Evolutionary conservation across 2,113 vertebrate species (phyloP).

Genomic region (Monopterus albus): DNA sequence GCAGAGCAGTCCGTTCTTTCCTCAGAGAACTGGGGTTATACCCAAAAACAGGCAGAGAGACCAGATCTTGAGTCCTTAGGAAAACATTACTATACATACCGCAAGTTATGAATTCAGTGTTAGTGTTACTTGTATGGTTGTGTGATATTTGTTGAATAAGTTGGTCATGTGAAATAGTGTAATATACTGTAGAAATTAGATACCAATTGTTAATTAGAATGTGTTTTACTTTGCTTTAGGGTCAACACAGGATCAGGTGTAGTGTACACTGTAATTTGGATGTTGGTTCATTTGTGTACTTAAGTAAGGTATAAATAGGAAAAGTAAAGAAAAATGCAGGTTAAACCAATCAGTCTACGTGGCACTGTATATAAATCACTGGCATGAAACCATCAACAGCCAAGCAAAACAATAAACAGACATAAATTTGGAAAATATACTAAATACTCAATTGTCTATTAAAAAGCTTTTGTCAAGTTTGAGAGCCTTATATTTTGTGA

Average conservation of each 20-base stretch:
- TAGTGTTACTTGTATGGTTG: too few relatives aligned
- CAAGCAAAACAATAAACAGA: neutral
- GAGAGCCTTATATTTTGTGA: neutral
- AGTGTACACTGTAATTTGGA: too few relatives aligned
- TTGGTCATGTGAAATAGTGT: neutral
- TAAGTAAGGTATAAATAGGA: neutral
- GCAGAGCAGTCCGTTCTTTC: slow-evolving; percentile 89
- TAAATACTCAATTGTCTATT: neutral
- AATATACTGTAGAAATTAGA: neutral
- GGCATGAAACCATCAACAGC: slow-evolving; percentile 4
- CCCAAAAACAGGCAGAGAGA: slow-evolving; percentile 11
- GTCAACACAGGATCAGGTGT: neutral
- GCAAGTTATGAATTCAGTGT: too few relatives aligned
- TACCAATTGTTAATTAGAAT: neutral
- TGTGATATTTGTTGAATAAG: too few relatives aligned
- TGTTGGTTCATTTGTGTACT: neutral
- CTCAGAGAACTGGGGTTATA: slow-evolving; percentile 85
- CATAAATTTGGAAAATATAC: slow-evolving; percentile 6
- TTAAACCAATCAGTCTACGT: neutral
- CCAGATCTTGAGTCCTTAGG: neutral
- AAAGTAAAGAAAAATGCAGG: too few relatives aligned
- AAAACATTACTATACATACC: neutral
- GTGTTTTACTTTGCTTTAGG: neutral
- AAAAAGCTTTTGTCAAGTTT: neutral
- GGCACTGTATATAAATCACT: neutral